These are phyloP conservation scores for Drosophila affinis DNA, from an alignment of 2,888 invertebrate genomes.

Conservation along the genomic window DNA sequence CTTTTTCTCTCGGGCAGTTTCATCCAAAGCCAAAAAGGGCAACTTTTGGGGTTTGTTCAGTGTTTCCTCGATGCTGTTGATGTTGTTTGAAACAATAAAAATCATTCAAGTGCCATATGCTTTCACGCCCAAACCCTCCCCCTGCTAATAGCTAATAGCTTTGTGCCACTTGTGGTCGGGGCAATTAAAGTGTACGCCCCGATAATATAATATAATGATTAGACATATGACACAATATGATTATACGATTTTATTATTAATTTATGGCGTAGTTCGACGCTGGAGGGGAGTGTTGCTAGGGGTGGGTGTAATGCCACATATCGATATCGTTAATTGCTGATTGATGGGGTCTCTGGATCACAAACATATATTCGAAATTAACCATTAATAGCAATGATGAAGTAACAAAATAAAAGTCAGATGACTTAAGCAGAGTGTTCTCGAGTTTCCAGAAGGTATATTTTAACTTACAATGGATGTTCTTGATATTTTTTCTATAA, in stretches of 20 bases:
- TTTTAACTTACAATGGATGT: no score
- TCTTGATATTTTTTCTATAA: no score
- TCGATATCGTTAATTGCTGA: conserved; percentile 19
- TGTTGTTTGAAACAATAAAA: conserved; percentile 67
- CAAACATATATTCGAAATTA: background rate
- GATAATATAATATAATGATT: conserved; percentile 57
- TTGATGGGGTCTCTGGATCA: background rate
- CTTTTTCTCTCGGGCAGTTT: background rate
- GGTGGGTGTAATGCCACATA: conserved; percentile 16
- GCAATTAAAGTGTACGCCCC: conserved; percentile 55
- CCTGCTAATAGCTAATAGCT: conserved; percentile 38
- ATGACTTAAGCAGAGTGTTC: background rate
- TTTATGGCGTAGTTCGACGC: conserved; percentile 43
- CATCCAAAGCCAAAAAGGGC: conserved; percentile 53
- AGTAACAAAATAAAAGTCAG: background rate
- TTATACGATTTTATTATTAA: conserved; percentile 66
- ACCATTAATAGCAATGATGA: background rate
- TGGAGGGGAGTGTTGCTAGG: background rate
- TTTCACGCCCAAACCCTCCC: conserved; percentile 16
- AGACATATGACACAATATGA: conserved; percentile 47
- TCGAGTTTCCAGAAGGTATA: background rate
- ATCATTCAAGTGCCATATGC: conserved; percentile 70
- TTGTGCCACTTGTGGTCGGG: conserved; percentile 44
- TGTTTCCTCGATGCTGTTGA: conserved; percentile 34
- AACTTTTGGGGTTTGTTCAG: conserved; percentile 59